Conservation (phyloP, 2,797 vertebrate genomes). For the Chaunax sp. region DNA sequence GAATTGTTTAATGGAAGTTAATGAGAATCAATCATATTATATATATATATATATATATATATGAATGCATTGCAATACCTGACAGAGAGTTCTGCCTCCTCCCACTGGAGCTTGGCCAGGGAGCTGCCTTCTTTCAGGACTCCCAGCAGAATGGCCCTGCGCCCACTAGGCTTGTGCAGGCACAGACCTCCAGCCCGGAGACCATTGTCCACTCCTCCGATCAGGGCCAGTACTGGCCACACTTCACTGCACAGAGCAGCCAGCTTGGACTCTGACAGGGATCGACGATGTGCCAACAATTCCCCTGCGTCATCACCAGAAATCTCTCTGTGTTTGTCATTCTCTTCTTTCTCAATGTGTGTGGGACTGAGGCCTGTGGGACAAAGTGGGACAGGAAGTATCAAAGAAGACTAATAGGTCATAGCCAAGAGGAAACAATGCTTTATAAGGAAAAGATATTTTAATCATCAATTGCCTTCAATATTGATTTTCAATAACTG, state of each 20-base stretch:
- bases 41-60: neutral
- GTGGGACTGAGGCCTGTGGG: slow-evolving; percentile 57
- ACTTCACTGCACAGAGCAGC: slow-evolving; percentile 82
- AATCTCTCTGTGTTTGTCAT: slow-evolving; percentile 29
- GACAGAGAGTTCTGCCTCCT: slow-evolving; percentile 84
- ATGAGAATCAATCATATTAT: slow-evolving; percentile 46
- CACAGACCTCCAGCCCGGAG: slow-evolving; percentile 85
- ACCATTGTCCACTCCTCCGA: slow-evolving; percentile 86
- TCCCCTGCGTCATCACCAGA: slow-evolving; percentile 52
- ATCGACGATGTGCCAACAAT: slow-evolving; percentile 51
- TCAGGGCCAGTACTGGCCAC: slow-evolving; percentile 86
- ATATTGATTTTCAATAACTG: neutral
- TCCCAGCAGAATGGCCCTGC: slow-evolving; percentile 83
- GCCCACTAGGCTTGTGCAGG: slow-evolving; percentile 81
- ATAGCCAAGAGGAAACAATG: too few relatives aligned
- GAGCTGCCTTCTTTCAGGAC: slow-evolving; percentile 85
- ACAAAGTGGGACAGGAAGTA: slow-evolving; percentile 10
- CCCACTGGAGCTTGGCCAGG: slow-evolving; percentile 87
- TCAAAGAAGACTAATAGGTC: slow-evolving; percentile 4
- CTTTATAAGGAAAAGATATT: too few relatives aligned
- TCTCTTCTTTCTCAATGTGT: slow-evolving; percentile 65
- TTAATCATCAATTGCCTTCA: neutral
- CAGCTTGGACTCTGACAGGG: slow-evolving; percentile 82
- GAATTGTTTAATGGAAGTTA: slow-evolving; percentile 62
- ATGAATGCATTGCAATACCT: slow-evolving; percentile 74